Percentiles rank a stretch among this genome's conserved stretches.
These are phyloP conservation scores for Synanthedon tipuliformis DNA, from an alignment of 2,888 invertebrate genomes.

Conservation along the genomic window DNA sequence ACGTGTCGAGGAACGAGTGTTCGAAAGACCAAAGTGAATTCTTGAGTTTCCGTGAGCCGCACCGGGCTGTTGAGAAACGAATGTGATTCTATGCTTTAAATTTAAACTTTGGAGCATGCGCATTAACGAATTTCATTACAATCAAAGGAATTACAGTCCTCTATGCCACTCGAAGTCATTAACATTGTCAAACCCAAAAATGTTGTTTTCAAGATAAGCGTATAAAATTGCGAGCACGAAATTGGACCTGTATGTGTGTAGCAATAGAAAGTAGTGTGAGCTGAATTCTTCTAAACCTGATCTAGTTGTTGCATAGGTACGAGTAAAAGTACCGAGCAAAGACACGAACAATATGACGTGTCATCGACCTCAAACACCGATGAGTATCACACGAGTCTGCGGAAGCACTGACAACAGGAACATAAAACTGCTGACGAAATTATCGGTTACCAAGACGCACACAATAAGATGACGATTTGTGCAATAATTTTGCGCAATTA, in stretches of 20 bases:
- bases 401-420: background rate
- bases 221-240: too few relatives aligned
- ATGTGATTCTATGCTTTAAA: background rate
- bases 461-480: background rate
- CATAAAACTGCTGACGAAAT: constrained; percentile 14
- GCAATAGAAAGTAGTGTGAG: background rate
- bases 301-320: background rate
- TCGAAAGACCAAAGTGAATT: background rate
- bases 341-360: constrained; percentile 5
- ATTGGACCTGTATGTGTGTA: background rate
- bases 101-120: background rate
- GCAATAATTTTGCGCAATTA: too few relatives aligned
- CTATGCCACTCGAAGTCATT: too few relatives aligned
- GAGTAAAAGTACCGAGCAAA: background rate
- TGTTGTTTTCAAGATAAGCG: too few relatives aligned
- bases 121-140: background rate
- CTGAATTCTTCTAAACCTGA: background rate
- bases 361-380: constrained; percentile 13
- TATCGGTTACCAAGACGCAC: constrained; percentile 13
- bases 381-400: background rate
- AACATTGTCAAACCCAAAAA: too few relatives aligned
- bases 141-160: background rate
- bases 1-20: background rate
- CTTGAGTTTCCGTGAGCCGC: background rate
- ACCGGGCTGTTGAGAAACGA: background rate